Base-by-base conservation (phyloP, 2,888 invertebrate genomes). In the Lepidochrysops patricia region DNA sequence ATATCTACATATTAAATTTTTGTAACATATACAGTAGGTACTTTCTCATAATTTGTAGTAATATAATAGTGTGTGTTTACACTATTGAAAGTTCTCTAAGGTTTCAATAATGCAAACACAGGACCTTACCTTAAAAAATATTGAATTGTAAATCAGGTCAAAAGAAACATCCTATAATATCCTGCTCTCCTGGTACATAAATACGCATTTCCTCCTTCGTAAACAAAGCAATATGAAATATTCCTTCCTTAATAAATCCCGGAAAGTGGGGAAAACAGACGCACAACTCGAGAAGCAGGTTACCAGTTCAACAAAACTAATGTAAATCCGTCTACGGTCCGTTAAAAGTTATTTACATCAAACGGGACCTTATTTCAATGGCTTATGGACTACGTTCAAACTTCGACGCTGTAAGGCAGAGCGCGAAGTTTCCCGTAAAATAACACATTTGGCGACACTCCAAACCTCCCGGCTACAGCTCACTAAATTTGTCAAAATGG, bases 391-490 rank as follows among this genome's bases (percentile, higher is more conserved):
- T 13, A 43, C 23, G 1, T 4, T 43, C 35, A 34, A 6, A n/a
- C 73, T 69, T 72, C 72, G 67, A 67, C 63, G 64, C 62, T 68
- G 71, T 72, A 75, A 75, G 76, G 74, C 74, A 70, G 74, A 73
- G 72, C 76, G 76, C 70, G 72, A 74, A 74, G 70, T 71, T 73
- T 75, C 75, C 68, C 66, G 68, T 70, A 67, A 71, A 76, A 76
- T 79, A 77, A 76, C 74, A 75, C 68, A 76, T 72, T 82, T 84
- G 84, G 83, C 79, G 34, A 25, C 7, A 34, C 50, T 62, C 81
- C 82, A 84, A 79, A 76, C 69, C 65, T 67, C 67, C 64, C 63
- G 66, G 67, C 66, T 50, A 64, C 57, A 60, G 54, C 61, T 70
- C 67, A 67, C 68, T 73, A 75, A 70, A 74, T 77, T 78, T 76